Evolutionary conservation across 37 sponge, comb jelly and placozoan species (phyloP).

Genomic region (Spongilla lacustris): DNA sequence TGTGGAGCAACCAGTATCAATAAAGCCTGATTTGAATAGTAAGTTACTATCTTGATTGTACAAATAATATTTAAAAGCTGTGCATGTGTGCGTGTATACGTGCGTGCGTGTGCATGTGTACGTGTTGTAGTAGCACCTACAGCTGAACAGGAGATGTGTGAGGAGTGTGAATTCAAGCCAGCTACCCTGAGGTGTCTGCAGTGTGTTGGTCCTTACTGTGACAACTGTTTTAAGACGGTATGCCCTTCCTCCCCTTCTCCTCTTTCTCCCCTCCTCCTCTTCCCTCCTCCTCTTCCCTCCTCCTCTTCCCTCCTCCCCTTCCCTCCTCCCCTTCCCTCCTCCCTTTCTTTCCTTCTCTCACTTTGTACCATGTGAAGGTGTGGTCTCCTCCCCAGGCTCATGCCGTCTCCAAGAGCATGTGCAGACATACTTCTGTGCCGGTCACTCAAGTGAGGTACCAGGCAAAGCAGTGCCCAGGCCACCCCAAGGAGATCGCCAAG

Average conservation of each 20-base stretch:
- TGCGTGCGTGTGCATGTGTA: neutral
- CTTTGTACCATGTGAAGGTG: neutral
- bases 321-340: neutral
- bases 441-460: neutral
- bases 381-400: neutral
- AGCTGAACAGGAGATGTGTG: neutral
- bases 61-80: neutral
- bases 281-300: neutral
- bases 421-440: conserved; percentile 3
- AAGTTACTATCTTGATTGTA: neutral
- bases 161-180: neutral
- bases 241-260: neutral
- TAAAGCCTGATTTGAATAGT: neutral
- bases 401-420: neutral
- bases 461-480: conserved; percentile 6
- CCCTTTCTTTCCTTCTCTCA: neutral
- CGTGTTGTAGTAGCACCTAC: neutral
- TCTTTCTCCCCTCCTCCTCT: neutral
- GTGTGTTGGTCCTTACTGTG: conserved; percentile 14
- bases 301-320: conserved; percentile 6
- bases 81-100: neutral
- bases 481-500: neutral
- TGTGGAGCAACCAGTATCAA: neutral
- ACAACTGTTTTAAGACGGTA: conserved; percentile 14
- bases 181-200: neutral